Conservation (phyloP, 2,113 vertebrate genomes). For the Oxyruncus cristatus region DNA sequence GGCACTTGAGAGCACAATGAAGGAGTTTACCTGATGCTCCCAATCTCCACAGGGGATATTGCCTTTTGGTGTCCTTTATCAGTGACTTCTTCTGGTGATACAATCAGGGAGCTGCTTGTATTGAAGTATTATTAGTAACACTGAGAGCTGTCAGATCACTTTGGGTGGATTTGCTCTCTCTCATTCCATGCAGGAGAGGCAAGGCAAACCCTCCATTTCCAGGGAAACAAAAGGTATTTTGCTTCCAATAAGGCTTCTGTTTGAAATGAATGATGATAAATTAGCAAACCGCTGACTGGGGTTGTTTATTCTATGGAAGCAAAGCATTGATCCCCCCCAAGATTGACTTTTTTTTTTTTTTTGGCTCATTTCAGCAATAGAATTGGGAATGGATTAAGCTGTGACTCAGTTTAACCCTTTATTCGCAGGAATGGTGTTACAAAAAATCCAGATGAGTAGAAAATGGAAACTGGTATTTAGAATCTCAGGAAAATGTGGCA, state of each 20-base stretch:
- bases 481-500: not conserved
- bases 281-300: not conserved
- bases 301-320: not conserved
- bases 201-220: conserved; percentile 15
- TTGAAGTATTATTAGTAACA: conserved; percentile 32
- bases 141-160: not conserved
- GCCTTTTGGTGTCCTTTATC: conserved; percentile 48
- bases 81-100: conserved; percentile 9
- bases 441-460: not conserved
- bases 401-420: not conserved
- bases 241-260: not conserved
- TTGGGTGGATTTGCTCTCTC: not conserved
- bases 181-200: not conserved
- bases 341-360: not conserved
- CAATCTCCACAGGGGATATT: conserved; percentile 18
- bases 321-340: not conserved
- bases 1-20: not conserved
- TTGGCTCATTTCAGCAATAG: not conserved
- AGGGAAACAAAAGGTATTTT: not conserved
- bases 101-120: not conserved
- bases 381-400: not conserved
- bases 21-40: conserved; percentile 23
- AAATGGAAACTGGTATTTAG: not conserved
- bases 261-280: not conserved
- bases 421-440: not conserved